Percentiles rank a stretch among this genome's conserved stretches.
Evolutionary conservation across 2,888 invertebrate species (phyloP).

Genomic region (Macrophya alboannulata): DNA sequence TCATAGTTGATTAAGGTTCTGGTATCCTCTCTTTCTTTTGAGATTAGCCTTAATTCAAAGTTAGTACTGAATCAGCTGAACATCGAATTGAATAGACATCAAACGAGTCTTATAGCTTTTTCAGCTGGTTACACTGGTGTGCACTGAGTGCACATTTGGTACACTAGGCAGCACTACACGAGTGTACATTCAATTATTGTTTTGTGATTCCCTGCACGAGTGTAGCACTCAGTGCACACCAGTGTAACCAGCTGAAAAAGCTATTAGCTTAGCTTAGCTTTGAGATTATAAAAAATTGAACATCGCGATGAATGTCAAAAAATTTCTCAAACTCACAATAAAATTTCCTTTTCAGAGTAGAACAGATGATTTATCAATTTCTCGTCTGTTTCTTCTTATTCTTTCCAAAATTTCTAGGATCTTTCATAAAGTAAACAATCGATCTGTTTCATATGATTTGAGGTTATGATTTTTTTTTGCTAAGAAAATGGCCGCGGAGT

Average conservation of each 20-base stretch:
- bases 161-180: too few relatives aligned
- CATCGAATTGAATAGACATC: not conserved
- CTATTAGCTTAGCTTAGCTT: too few relatives aligned
- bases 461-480: not conserved
- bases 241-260: too few relatives aligned
- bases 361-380: not conserved
- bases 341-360: not conserved
- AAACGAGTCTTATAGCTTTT: too few relatives aligned
- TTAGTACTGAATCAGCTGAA: not conserved
- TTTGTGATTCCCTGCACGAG: too few relatives aligned
- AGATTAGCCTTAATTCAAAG: not conserved
- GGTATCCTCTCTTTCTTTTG: not conserved
- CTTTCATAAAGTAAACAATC: slow-evolving; percentile 17
- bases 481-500: slow-evolving; percentile 7
- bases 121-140: too few relatives aligned
- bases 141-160: too few relatives aligned
- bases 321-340: not conserved
- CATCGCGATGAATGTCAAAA: not conserved
- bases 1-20: not conserved
- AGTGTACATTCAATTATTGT: too few relatives aligned
- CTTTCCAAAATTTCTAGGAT: not conserved
- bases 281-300: not conserved
- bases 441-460: not conserved
- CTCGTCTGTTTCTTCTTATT: not conserved
- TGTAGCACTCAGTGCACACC: too few relatives aligned